phyloP scores from a whole-genome alignment of 2,797 vertebrate species.

The Takifugu rubripes region DNA sequence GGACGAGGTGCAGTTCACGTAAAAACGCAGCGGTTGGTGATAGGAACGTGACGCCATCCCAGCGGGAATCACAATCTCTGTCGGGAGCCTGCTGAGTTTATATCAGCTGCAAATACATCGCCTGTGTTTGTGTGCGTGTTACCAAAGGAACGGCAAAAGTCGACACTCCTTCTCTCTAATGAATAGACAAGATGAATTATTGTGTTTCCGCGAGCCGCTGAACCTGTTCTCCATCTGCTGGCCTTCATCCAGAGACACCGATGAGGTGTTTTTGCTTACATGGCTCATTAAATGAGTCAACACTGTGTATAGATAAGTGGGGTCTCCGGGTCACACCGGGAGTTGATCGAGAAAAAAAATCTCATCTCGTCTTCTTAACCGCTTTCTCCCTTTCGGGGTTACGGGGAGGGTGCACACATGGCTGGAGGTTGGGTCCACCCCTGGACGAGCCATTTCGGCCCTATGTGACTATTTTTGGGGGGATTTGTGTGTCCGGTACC shows the following conservation, averaged over 20 bases:
- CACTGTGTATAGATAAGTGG: not conserved
- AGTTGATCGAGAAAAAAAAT: not conserved
- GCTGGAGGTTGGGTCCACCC: too few relatives aligned
- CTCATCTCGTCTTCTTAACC: too few relatives aligned
- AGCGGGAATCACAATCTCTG: slow-evolving; percentile 9
- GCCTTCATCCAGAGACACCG: not conserved
- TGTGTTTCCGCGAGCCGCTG: slow-evolving; percentile 1
- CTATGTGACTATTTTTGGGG: too few relatives aligned
- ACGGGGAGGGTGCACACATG: too few relatives aligned
- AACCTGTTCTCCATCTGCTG: not conserved
- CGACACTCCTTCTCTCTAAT: not conserved
- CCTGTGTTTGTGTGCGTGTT: slow-evolving; percentile 4
- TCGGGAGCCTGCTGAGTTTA: slow-evolving; percentile 6
- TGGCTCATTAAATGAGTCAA: not conserved
- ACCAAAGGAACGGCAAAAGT: not conserved
- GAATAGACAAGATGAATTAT: not conserved
- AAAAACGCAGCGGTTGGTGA: not conserved
- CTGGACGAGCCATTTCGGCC: too few relatives aligned
- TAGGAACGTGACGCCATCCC: slow-evolving; percentile 12
- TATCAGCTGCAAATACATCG: slow-evolving; percentile 10
- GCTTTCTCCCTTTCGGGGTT: too few relatives aligned
- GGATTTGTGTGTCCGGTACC: too few relatives aligned
- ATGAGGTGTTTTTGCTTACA: not conserved
- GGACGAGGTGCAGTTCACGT: not conserved
- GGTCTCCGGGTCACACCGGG: not conserved